Percentiles rank a stretch among this genome's conserved stretches.
These are phyloP conservation scores for Spermophilus dauricus DNA, from an alignment of 2,113 vertebrate genomes.

Conservation along the genomic window DNA sequence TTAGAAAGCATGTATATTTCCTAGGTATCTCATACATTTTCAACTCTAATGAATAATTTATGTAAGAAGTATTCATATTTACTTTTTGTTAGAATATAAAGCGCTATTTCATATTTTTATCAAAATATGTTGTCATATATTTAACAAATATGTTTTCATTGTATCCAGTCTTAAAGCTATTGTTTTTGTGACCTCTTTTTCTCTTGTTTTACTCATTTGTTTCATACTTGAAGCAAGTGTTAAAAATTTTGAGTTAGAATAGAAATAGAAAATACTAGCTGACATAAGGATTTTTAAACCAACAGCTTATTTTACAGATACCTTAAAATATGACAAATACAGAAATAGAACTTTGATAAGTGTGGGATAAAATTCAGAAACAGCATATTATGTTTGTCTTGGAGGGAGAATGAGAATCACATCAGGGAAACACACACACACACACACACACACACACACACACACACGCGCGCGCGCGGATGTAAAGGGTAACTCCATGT, in stretches of 20 bases:
- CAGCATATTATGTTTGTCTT: slow-evolving; percentile 45
- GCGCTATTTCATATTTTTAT: slow-evolving; percentile 77
- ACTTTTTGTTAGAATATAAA: not conserved
- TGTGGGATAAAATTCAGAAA: slow-evolving; percentile 28
- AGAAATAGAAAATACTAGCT: slow-evolving; percentile 41
- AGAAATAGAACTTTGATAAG: slow-evolving; percentile 31
- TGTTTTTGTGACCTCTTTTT: not conserved
- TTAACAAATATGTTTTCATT: slow-evolving; percentile 48
- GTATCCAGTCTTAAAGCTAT: slow-evolving; percentile 1
- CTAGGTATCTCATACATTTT: not conserved
- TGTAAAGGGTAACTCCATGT: not conserved
- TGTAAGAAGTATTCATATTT: slow-evolving; percentile 7
- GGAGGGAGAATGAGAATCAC: not conserved
- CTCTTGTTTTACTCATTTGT: not conserved
- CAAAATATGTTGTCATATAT: not conserved
- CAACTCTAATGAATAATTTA: slow-evolving; percentile 16
- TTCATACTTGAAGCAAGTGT: slow-evolving; percentile 15
- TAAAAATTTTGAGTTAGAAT: slow-evolving; percentile 12
- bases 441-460: too few relatives aligned
- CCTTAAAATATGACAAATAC: not conserved
- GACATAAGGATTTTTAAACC: not conserved
- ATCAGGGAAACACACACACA: not conserved
- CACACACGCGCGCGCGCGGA: too few relatives aligned
- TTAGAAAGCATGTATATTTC: not conserved
- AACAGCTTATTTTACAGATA: slow-evolving; percentile 31